Conservation (phyloP, 2,797 vertebrate genomes). For the Enteromius argenteus region DNA sequence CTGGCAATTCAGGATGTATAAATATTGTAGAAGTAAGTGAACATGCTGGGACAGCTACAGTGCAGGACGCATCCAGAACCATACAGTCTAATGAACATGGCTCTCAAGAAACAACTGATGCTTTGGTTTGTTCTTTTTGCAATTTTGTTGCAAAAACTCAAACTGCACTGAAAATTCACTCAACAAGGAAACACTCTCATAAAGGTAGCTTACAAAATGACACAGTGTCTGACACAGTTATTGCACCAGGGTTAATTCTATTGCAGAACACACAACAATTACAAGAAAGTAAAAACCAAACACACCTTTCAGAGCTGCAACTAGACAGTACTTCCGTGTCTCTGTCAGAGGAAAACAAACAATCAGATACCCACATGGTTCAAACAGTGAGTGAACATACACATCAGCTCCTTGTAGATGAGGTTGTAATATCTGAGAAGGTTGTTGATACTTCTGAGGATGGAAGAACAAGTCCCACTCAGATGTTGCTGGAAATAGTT, state of each 20-base stretch:
- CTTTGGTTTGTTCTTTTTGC: conserved; percentile 69
- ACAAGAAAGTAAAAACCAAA: neutral
- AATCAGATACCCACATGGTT: neutral
- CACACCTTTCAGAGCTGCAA: neutral
- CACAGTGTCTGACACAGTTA: conserved; percentile 7
- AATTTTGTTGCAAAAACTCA: conserved; percentile 76
- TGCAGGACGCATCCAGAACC: neutral
- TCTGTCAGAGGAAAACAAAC: conserved; percentile 2
- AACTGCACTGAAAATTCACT: conserved; percentile 80
- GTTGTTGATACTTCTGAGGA: conserved; percentile 7
- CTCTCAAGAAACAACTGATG: conserved; percentile 49
- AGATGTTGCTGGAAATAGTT: conserved; percentile 57
- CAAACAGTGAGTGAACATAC: neutral
- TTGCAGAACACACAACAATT: conserved; percentile 28
- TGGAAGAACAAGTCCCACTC: conserved; percentile 47
- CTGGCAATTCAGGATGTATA: neutral
- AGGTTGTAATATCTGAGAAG: conserved; percentile 2
- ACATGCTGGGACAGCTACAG: neutral
- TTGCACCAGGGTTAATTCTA: neutral
- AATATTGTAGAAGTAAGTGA: neutral
- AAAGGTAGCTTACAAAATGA: conserved; percentile 36
- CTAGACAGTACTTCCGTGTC: conserved; percentile 2
- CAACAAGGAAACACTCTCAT: conserved; percentile 73
- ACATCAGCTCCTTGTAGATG: conserved; percentile 3
- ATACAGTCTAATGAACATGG: neutral